These are phyloP conservation scores for Lagopus muta DNA, from an alignment of 2,113 vertebrate species.

Conservation along the genomic window DNA sequence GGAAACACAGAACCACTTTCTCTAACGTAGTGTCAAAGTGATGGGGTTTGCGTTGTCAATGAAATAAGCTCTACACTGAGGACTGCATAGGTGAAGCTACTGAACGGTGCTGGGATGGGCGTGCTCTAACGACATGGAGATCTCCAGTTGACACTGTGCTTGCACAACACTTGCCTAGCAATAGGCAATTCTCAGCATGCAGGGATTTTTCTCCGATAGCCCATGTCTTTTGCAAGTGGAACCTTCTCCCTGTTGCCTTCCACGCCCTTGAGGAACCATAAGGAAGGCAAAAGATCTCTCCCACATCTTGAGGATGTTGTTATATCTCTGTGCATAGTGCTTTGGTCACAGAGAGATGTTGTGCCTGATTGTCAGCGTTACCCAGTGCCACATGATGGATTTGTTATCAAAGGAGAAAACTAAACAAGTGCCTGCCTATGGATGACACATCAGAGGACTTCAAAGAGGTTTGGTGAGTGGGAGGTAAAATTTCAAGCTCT, in stretches of 20 bases:
- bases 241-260: neutral
- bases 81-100: rapidly evolving
- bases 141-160: neutral
- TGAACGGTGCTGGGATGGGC: neutral
- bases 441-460: neutral
- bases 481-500: neutral
- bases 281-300: neutral
- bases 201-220: neutral
- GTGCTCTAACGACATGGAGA: neutral
- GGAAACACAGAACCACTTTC: neutral
- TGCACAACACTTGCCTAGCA: neutral
- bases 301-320: neutral
- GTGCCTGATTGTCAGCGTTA: neutral
- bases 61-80: no score
- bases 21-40: neutral
- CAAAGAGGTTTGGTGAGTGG: neutral
- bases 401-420: neutral
- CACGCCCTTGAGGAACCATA: neutral
- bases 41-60: no score
- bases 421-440: neutral
- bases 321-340: neutral
- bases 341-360: neutral
- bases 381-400: neutral
- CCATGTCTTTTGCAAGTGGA: neutral
- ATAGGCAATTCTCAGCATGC: neutral